Evolutionary conservation across 2,113 vertebrate genomes (phyloP).

Genomic region (Nansenia antarctica): DNA sequence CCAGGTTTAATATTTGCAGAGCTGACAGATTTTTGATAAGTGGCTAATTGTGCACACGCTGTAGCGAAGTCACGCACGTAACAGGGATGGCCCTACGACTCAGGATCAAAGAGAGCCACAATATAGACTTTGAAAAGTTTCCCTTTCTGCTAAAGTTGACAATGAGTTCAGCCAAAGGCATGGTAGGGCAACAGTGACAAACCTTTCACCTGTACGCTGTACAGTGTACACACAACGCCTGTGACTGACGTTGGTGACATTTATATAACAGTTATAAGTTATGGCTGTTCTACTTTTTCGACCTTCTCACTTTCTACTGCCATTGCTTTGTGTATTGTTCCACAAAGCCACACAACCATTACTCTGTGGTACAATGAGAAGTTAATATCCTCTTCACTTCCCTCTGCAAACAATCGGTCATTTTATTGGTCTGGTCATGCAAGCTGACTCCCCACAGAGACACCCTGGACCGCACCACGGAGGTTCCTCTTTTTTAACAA

Average conservation of each 20-base stretch:
- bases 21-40: no score
- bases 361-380: constrained; percentile 20
- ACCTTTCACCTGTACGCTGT: no score
- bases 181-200: no score
- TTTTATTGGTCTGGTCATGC: constrained; percentile 38
- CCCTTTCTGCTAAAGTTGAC: background rate
- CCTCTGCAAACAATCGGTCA: constrained; percentile 51
- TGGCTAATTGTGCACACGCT: no score
- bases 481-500: constrained; percentile 45
- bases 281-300: no score
- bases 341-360: constrained; percentile 34
- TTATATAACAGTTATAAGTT: no score
- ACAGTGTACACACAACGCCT: no score
- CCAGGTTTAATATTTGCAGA: no score
- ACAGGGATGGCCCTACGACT: no score
- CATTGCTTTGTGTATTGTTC: constrained; percentile 48
- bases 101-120: no score
- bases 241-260: background rate
- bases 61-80: background rate
- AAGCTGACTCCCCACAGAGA: constrained; percentile 12
- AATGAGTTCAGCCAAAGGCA: background rate
- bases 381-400: constrained; percentile 58
- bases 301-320: no score
- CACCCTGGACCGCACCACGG: constrained; percentile 51
- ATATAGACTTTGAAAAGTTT: no score